Percentiles rank a stretch among this genome's conserved stretches.
Conservation (phyloP, 2,797 vertebrate genomes). For the Falco rusticolus region DNA sequence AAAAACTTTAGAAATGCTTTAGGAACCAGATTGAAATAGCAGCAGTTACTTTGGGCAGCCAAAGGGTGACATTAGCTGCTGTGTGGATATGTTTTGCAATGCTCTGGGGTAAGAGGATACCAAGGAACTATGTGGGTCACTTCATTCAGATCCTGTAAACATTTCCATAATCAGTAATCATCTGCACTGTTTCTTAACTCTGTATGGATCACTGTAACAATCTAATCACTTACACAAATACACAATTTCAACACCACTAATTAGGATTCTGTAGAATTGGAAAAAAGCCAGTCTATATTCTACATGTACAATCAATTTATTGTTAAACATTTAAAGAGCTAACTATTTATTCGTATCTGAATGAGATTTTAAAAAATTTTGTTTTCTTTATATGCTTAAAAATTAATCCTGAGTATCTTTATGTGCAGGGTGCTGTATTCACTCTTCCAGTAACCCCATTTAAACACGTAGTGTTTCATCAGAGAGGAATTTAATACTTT, state of each 20-base stretch:
- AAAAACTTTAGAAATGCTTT: conserved; percentile 11
- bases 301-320: conserved; percentile 27
- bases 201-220: conserved; percentile 35
- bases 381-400: neutral
- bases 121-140: conserved; percentile 34
- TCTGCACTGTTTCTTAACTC: conserved; percentile 26
- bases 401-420: neutral
- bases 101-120: conserved; percentile 50
- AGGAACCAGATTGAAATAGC: neutral
- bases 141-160: conserved; percentile 56
- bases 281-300: conserved; percentile 37
- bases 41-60: neutral
- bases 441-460: neutral
- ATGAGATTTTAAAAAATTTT: neutral
- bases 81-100: neutral
- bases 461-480: neutral
- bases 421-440: neutral
- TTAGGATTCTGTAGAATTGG: conserved; percentile 60
- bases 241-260: conserved; percentile 55
- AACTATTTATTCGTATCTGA: conserved; percentile 2
- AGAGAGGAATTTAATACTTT: neutral
- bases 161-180: conserved; percentile 70
- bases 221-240: conserved; percentile 72
- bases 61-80: neutral
- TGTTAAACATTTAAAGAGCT: conserved; percentile 16